Evolutionary conservation across 1,140 invertebrate genomes (phyloP), one percentile per base, ranked within the genome.

Genomic region (Zaprionus ornatus): DNA sequence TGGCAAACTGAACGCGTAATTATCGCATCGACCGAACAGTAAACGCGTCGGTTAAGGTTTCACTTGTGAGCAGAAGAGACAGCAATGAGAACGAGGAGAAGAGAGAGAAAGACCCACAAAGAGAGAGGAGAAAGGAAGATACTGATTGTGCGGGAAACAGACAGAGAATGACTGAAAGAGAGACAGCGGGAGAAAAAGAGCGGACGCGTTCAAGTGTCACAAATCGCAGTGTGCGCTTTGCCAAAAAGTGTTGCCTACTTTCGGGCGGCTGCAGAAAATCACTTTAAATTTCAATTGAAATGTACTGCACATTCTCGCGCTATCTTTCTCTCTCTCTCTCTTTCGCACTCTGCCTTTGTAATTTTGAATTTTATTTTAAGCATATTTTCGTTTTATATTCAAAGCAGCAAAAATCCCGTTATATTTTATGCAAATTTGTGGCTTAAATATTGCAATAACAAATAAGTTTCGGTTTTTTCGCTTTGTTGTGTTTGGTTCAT

Each of bases 41-140:
- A 64, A 17, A 64, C 48, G 25, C 23, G 27, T 73, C 59, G 32
- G 27, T 67, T 55, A 60, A 35, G 60, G 48, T 52, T 67, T 66
- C 61, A 48, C 12, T 25, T 66, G 19, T 10, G 6, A 21, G 45
- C 45, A 21, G 10, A 4, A n/a, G 37, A 6, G 5, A 40, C 15
- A 40, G 13, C 29, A 10, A 32, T 32, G 29, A n/a, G 37, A n/a
- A 4, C 4, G 37, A 7, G 6, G 5, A n/a, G 12, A 0, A 42
- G 15, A 5, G 37, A 15, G 15, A 7, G 1, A 42, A n/a, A 0
- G 1, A 9, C 13, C 5, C 4, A 1, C 13, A 15, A 5, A 7
- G n/a, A 17, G 4, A 1, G 4, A 13, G 5, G 2, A 40, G 4
- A 40, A 4, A 5, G 15, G 0, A 4, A 40, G 15, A n/a, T n/a